These are phyloP conservation scores for Microcebus griseorufus DNA, from an alignment of 2,113 vertebrate genomes.

Conservation along the genomic window DNA sequence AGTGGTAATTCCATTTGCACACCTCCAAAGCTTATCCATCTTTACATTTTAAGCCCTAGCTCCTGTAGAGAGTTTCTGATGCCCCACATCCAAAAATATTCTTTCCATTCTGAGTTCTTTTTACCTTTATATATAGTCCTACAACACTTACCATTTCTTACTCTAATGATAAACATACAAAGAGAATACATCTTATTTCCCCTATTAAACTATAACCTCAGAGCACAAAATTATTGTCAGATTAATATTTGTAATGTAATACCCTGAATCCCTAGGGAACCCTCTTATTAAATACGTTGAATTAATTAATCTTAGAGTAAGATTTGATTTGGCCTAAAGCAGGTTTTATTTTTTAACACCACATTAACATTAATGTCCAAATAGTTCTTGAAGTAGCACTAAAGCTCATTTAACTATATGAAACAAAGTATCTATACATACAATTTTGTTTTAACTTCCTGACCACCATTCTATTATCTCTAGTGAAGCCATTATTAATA, in stretches of 20 bases:
- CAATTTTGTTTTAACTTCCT: conserved; percentile 20
- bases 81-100: neutral
- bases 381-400: neutral
- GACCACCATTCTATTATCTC: neutral
- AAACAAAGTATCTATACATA: neutral
- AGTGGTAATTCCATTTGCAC: neutral
- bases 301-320: conserved; percentile 5
- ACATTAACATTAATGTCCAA: neutral
- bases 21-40: neutral
- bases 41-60: neutral
- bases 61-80: neutral
- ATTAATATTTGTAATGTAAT: neutral
- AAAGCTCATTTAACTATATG: conserved; percentile 4
- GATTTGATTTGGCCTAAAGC: neutral
- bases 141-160: neutral
- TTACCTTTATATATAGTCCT: neutral
- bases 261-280: neutral
- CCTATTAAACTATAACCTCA: neutral
- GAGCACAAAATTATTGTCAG: neutral
- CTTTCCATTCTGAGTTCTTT: neutral
- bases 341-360: neutral
- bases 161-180: neutral
- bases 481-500: neutral
- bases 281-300: neutral
- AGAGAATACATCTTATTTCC: neutral